Percentiles rank a stretch among this genome's conserved stretches.
These are phyloP conservation scores for Danaus plexippus DNA, from an alignment of 1,140 invertebrate species.

Conservation along the genomic window DNA sequence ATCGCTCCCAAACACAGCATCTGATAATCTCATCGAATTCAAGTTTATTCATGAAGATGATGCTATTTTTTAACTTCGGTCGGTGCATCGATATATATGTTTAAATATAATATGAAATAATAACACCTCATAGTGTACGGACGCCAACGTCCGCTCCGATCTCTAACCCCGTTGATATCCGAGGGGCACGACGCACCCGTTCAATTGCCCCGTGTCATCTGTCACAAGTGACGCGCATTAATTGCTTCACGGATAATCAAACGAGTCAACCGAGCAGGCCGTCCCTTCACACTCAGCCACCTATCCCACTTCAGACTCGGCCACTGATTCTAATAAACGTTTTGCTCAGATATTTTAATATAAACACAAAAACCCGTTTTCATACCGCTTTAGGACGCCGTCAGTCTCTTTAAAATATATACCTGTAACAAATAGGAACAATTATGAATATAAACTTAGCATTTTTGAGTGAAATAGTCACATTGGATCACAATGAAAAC, in stretches of 20 bases:
- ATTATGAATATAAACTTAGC: slow-evolving; percentile 5
- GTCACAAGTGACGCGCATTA: slow-evolving; percentile 24
- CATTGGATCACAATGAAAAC: too few relatives aligned
- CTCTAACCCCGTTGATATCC: too few relatives aligned
- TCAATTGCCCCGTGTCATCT: slow-evolving; percentile 20
- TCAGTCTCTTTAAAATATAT: slow-evolving; percentile 5
- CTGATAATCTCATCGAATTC: background rate
- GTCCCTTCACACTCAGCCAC: slow-evolving; percentile 23
- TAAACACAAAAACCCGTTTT: background rate
- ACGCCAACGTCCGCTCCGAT: too few relatives aligned
- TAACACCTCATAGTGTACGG: too few relatives aligned
- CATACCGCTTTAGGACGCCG: too few relatives aligned
- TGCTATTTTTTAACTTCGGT: too few relatives aligned
- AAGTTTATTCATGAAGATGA: too few relatives aligned
- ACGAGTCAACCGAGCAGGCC: slow-evolving; percentile 27
- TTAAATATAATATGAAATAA: too few relatives aligned
- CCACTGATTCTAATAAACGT: slow-evolving; percentile 3
- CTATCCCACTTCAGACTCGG: background rate
- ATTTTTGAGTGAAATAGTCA: too few relatives aligned
- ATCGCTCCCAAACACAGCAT: slow-evolving; percentile 10
- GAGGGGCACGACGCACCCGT: slow-evolving; percentile 19
- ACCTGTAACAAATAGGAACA: slow-evolving; percentile 24
- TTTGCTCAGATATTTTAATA: slow-evolving; percentile 1
- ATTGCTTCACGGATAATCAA: slow-evolving; percentile 27
- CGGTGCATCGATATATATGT: too few relatives aligned